phyloP scores from a whole-genome alignment of 2,113 vertebrate species.

The Australoheros scitulus region DNA sequence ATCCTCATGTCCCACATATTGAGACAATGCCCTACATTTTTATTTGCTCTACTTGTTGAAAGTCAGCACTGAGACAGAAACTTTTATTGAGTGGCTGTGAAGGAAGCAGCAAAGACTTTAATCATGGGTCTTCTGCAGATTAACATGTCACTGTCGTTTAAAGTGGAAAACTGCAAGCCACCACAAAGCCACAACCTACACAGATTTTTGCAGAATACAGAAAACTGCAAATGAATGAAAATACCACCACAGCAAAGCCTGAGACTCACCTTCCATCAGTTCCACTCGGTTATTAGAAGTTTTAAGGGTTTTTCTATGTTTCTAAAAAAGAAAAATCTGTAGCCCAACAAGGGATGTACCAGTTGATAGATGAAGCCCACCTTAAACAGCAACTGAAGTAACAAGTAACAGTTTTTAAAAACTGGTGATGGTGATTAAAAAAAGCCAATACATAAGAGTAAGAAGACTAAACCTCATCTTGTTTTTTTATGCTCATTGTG shows the following conservation, averaged over 20 bases:
- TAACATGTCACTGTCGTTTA: background rate
- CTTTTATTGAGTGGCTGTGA: background rate
- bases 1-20: background rate
- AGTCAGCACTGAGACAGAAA: background rate
- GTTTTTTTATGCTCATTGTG: too few species aligned
- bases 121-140: background rate
- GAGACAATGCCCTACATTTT: slow-evolving; percentile 10
- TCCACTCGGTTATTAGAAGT: background rate
- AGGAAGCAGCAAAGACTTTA: background rate
- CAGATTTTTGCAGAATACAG: background rate
- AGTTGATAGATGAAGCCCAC: background rate
- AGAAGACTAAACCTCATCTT: too few species aligned
- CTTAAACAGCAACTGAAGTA: background rate
- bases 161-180: background rate
- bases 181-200: too few species aligned
- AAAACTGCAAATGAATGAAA: background rate
- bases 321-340: background rate
- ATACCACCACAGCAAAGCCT: background rate
- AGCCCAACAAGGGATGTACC: background rate
- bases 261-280: background rate
- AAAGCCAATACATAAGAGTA: too few species aligned
- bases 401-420: background rate
- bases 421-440: too few species aligned
- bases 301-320: background rate
- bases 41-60: slow-evolving; percentile 4